Conservation (phyloP, 2,888 invertebrate species). For the Drosophila acutilabella region DNA sequence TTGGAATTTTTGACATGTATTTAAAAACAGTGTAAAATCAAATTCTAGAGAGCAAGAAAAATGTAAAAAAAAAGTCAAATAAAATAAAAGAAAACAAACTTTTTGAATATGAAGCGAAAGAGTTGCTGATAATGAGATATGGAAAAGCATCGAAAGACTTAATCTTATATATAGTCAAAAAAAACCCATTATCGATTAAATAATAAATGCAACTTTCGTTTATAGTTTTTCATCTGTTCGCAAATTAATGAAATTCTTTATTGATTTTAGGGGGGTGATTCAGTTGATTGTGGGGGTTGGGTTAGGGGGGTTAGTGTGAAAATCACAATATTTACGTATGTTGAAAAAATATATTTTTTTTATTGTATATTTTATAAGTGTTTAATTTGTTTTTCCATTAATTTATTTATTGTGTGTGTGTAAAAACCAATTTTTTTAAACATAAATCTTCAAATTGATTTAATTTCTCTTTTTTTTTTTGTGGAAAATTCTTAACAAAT, state of each 20-base stretch:
- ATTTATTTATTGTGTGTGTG: neutral
- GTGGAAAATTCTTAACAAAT: conserved; percentile 6
- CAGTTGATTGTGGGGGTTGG: neutral
- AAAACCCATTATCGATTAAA: conserved; percentile 14
- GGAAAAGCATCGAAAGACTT: conserved; percentile 16
- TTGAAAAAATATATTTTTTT: conserved; percentile 32
- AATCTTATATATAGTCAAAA: neutral
- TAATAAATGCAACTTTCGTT: conserved; percentile 37
- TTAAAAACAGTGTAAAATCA: conserved; percentile 16
- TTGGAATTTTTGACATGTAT: conserved; percentile 25
- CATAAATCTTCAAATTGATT: conserved; percentile 18
- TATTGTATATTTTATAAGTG: neutral
- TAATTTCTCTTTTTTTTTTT: neutral
- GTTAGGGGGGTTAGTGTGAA: conserved; percentile 1
- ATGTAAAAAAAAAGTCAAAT: conserved; percentile 20
- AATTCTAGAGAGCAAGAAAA: conserved; percentile 11
- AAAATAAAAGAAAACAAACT: conserved; percentile 26
- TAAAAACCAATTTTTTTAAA: conserved; percentile 12
- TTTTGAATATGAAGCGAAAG: conserved; percentile 41
- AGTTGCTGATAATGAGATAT: conserved; percentile 15
- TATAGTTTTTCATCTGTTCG: conserved; percentile 39
- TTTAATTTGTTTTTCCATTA: conserved; percentile 3
- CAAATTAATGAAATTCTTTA: conserved; percentile 60
- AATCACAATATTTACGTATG: conserved; percentile 40
- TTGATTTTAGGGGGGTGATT: conserved; percentile 24